These are phyloP conservation scores for Bovichtus diacanthus DNA, from an alignment of 2,797 vertebrate genomes.

Conservation along the genomic window DNA sequence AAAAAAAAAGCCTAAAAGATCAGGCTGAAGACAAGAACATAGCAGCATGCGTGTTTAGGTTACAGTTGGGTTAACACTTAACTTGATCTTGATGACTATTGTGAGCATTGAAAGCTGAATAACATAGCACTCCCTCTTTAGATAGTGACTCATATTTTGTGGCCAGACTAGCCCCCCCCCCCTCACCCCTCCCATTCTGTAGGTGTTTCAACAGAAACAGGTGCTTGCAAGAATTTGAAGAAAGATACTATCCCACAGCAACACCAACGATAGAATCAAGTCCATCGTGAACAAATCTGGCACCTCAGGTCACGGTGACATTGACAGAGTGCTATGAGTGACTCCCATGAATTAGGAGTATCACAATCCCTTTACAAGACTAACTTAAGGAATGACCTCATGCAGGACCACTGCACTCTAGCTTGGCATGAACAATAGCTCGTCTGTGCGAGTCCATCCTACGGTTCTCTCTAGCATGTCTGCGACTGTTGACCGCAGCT, in stretches of 20 bases:
- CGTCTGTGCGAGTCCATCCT: constrained; percentile 66
- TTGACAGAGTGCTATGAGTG: constrained; percentile 51
- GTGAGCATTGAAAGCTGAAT: neutral
- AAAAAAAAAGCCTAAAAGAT: neutral
- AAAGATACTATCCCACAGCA: neutral
- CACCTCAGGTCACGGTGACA: constrained; percentile 11
- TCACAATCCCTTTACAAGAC: constrained; percentile 49
- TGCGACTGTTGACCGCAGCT: constrained; percentile 69
- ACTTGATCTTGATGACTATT: constrained; percentile 10
- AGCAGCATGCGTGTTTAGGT: neutral
- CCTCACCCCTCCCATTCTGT: constrained; percentile 43
- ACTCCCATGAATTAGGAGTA: constrained; percentile 51
- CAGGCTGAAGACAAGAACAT: constrained; percentile 2
- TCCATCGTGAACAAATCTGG: constrained; percentile 1
- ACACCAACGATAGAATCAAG: neutral
- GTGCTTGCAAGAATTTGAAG: neutral
- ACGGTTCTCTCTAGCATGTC: constrained; percentile 61
- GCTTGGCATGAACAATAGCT: constrained; percentile 75
- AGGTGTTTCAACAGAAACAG: constrained; percentile 33
- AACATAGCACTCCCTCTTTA: neutral
- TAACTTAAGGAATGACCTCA: constrained; percentile 75
- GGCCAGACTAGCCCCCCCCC: constrained; percentile 14
- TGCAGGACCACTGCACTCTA: constrained; percentile 57
- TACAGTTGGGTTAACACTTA: neutral
- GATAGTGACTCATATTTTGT: constrained; percentile 25